Evolutionary conservation across 2,888 invertebrate genomes (phyloP).

Genomic region (Tubulanus polymorphus): DNA sequence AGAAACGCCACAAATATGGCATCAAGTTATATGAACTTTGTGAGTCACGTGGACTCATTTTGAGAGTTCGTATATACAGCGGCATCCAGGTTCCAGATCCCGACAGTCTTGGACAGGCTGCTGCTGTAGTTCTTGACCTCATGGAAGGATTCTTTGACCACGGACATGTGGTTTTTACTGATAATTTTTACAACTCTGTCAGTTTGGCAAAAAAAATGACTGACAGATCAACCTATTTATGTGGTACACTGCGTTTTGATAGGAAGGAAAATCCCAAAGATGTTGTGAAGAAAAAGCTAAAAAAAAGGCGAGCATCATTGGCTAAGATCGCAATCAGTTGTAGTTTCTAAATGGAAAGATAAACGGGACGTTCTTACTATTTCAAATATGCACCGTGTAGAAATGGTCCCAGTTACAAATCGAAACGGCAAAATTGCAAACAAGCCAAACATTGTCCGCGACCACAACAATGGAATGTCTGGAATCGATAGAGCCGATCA

Average conservation of each 20-base stretch:
- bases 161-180: not conserved
- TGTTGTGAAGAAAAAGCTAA: constrained; percentile 37
- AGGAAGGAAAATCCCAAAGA: constrained; percentile 35
- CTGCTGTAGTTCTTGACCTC: not conserved
- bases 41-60: not conserved
- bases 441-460: constrained; percentile 21
- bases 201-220: not conserved
- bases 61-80: not conserved
- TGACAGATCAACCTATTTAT: constrained; percentile 1
- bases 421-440: constrained; percentile 3
- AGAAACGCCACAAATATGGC: constrained; percentile 10
- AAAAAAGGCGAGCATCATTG: constrained; percentile 28
- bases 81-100: not conserved
- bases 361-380: constrained; percentile 37
- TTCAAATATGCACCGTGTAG: constrained; percentile 36
- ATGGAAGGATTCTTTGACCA: not conserved
- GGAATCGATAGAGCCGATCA: constrained; percentile 29
- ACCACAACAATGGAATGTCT: constrained; percentile 41
- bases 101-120: not conserved
- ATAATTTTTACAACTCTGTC: constrained; percentile 8
- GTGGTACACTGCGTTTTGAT: constrained; percentile 42
- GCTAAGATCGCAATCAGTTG: constrained; percentile 29
- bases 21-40: not conserved
- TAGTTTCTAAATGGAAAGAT: constrained; percentile 36
- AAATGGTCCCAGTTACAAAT: constrained; percentile 10